phyloP scores from a whole-genome alignment of 2,113 vertebrate genomes.

The Campylomormyrus numenius region DNA sequence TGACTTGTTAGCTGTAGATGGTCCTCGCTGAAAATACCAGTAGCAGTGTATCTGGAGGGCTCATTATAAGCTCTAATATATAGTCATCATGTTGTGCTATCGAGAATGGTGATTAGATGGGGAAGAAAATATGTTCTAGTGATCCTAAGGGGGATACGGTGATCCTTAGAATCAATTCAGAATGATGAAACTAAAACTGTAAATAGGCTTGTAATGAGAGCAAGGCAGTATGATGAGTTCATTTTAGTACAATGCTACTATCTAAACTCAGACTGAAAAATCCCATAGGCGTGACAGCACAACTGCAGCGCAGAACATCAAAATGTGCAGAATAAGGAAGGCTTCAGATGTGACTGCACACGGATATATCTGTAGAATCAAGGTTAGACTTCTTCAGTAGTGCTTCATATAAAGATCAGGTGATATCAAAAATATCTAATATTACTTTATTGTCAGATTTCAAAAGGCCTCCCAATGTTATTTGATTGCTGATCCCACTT shows the following conservation, averaged over 20 bases:
- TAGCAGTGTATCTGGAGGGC: not conserved
- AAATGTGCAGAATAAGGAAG: not conserved
- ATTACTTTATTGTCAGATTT: not conserved
- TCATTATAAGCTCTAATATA: not conserved
- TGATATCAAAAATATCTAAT: not conserved
- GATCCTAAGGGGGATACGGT: not conserved
- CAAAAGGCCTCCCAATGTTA: not conserved
- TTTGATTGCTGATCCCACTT: not conserved
- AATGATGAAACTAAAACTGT: not conserved
- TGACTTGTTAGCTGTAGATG: not conserved
- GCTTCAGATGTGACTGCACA: not conserved
- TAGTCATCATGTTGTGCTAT: not conserved
- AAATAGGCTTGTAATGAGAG: not conserved
- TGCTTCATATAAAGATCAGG: not conserved
- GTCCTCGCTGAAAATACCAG: not conserved
- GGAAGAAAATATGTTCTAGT: not conserved
- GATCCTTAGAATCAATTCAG: not conserved
- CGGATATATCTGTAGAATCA: not conserved
- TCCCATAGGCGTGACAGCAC: not conserved
- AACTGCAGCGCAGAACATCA: not conserved
- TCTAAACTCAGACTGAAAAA: not conserved
- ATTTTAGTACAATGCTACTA: not conserved
- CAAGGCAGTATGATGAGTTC: not conserved
- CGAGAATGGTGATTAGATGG: not conserved
- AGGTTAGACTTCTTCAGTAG: not conserved